Conservation (phyloP, 2,888 invertebrate species). For the Pollenia angustigena region DNA sequence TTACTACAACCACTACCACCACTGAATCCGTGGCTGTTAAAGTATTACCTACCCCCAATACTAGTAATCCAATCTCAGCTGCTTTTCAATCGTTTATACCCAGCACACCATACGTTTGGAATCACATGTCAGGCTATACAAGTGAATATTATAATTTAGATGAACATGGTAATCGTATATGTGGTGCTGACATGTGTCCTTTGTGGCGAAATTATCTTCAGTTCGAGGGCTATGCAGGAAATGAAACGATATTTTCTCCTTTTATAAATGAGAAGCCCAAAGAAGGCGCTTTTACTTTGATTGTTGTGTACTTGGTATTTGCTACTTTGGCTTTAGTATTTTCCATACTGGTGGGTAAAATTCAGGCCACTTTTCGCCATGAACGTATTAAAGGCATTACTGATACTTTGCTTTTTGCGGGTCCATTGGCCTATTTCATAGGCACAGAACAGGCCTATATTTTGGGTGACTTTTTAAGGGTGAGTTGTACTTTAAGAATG, state of each 20-base stretch:
- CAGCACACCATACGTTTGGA: constrained; percentile 75
- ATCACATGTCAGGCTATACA: constrained; percentile 76
- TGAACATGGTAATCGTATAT: constrained; percentile 86
- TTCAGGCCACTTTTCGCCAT: constrained; percentile 81
- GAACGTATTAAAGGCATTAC: constrained; percentile 85
- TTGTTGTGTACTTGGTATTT: constrained; percentile 83
- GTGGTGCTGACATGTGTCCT: constrained; percentile 86
- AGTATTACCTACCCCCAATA: constrained; percentile 15
- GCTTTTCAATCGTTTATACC: constrained; percentile 64
- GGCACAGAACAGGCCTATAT: constrained; percentile 94
- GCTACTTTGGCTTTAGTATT: constrained; percentile 84
- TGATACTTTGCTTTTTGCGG: constrained; percentile 87
- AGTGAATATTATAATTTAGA: constrained; percentile 85
- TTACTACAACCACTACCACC: constrained; percentile 29
- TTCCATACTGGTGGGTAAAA: constrained; percentile 85
- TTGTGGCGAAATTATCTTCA: constrained; percentile 77
- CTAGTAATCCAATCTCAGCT: constrained; percentile 39
- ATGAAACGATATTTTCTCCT: constrained; percentile 77
- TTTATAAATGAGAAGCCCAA: constrained; percentile 80
- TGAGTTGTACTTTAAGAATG: constrained; percentile 79
- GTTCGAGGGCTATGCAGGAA: constrained; percentile 49
- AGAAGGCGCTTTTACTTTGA: constrained; percentile 79
- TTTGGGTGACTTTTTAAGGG: constrained; percentile 92
- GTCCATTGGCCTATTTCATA: constrained; percentile 91
- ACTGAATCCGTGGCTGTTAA: constrained; percentile 21